Percentiles rank a stretch among this genome's conserved stretches.
phyloP scores from a whole-genome alignment of 2,113 vertebrate genomes.

The Polyodon spathula region DNA sequence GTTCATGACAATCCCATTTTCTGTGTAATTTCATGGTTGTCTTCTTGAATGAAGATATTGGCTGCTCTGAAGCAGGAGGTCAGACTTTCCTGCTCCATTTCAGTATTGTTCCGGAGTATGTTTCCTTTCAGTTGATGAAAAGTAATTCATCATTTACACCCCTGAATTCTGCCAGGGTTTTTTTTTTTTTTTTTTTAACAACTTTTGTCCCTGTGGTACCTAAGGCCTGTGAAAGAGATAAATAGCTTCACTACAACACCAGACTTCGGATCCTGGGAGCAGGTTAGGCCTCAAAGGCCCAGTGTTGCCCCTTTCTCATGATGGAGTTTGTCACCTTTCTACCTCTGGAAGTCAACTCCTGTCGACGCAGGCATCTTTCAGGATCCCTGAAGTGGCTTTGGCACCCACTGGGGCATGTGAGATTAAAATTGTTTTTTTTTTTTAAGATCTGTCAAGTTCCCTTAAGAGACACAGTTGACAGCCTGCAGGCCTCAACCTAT shows the following conservation, averaged over 20 bases:
- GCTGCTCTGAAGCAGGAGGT: conserved; percentile 99
- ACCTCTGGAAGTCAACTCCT: conserved; percentile 91
- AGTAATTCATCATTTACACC: conserved; percentile 99
- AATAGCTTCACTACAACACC: conserved; percentile 82
- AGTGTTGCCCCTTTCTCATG: conserved; percentile 70
- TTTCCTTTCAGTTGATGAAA: conserved; percentile 99
- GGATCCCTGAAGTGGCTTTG: conserved; percentile 86
- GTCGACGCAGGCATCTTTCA: conserved; percentile 88
- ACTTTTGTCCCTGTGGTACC: conserved; percentile 77
- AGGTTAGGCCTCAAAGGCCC: conserved; percentile 79
- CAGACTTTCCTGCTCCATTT: conserved; percentile 97
- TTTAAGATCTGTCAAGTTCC: conserved; percentile 82
- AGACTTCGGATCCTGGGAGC: conserved; percentile 72
- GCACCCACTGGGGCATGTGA: conserved; percentile 90
- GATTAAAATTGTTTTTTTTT: conserved; percentile 88
- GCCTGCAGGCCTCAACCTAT: conserved; percentile 68
- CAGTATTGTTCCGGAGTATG: conserved; percentile 98
- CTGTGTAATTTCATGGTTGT: conserved; percentile 99
- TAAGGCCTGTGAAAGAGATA: conserved; percentile 83
- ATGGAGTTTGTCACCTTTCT: conserved; percentile 98
- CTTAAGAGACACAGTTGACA: conserved; percentile 82
- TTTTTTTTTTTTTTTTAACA: conserved; percentile 70
- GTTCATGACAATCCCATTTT: conserved; percentile 99
- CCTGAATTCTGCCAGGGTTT: conserved; percentile 93
- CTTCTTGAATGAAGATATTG: conserved; percentile 99